Conservation (phyloP, 2,888 invertebrate species). For the Aporophyla nigra region DNA sequence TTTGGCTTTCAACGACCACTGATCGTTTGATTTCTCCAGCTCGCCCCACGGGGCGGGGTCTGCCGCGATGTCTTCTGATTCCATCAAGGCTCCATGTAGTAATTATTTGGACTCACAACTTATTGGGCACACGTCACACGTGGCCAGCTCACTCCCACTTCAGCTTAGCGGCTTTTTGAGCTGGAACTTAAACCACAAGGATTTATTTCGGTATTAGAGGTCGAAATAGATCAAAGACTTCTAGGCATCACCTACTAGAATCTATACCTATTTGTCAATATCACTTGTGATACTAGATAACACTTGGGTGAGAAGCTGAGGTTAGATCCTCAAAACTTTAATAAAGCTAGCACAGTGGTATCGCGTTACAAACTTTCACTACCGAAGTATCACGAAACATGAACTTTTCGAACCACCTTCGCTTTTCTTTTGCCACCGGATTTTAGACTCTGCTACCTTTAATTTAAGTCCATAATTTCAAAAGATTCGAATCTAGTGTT, state of each 20-base stretch:
- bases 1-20: too few relatives aligned
- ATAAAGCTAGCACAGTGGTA: constrained; percentile 39
- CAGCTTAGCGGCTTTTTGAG: too few relatives aligned
- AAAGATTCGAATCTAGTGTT: neutral
- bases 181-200: neutral
- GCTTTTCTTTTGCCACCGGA: neutral
- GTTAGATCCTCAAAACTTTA: constrained; percentile 42
- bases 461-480: neutral
- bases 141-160: too few relatives aligned
- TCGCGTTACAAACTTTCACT: constrained; percentile 37
- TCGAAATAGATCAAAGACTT: neutral
- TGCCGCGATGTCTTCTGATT: too few relatives aligned
- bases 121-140: too few relatives aligned
- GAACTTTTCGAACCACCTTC: constrained; percentile 23
- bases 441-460: neutral
- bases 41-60: too few relatives aligned
- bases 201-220: neutral
- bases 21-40: too few relatives aligned
- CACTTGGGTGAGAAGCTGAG: constrained; percentile 7
- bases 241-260: neutral
- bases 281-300: constrained; percentile 18
- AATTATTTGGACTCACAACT: too few relatives aligned
- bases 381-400: constrained; percentile 22
- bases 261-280: constrained; percentile 17
- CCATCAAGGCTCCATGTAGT: too few relatives aligned